Evolutionary conservation across 2,113 vertebrate genomes (phyloP), one percentile per base, ranked within the genome.

Genomic region (Psittacara wagleri): DNA sequence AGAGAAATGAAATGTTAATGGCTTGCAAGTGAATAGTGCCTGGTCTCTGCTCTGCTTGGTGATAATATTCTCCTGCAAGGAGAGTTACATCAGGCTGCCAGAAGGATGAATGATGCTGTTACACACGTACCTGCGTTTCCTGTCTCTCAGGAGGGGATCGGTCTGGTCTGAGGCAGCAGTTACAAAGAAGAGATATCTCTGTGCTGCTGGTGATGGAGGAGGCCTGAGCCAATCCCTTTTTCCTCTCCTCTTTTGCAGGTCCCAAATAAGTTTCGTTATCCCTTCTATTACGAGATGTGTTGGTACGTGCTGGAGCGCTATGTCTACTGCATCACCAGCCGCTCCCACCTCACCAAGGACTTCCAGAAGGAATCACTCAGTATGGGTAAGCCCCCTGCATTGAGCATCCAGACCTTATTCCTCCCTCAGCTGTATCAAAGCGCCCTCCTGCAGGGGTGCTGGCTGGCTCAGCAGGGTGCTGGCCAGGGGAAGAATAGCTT

Each of bases 221-320:
- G 29, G 17, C 22, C 70, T 64, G 75, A 95, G 37, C 64, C 87
- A 15, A 86, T 84, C 33, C 17, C 54, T 7, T 79, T 82, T 83
- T 46, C 66, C 22, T 86, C n/a, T 11, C 37, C 7, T 76, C n/a
- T 95, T 84, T 44, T 83, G 7, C 96, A 99, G 99, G 99, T 99
- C 86, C 99, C 99, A 70, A 97, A 99, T 90, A 99, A 99, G 97
- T 99, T 99, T 78, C 99, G 99, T 70, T 99, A 99, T 63, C 99
- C 99, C 4, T 99, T 99, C 96, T 99, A 99, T 92, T 99, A 99
- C 6, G 99, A 99, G 98, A 99, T 99, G 99, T 99, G 99, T 85
- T 99, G 99, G 99, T 99, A 99, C 4, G 99, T 99, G 94, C 97
- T 99, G 96, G 99, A 99, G 95, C 98, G 99, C 73, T 99, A 99